These are phyloP conservation scores for Stegodyphus dumicola DNA, from an alignment of 1,140 invertebrate genomes.

Conservation along the genomic window DNA sequence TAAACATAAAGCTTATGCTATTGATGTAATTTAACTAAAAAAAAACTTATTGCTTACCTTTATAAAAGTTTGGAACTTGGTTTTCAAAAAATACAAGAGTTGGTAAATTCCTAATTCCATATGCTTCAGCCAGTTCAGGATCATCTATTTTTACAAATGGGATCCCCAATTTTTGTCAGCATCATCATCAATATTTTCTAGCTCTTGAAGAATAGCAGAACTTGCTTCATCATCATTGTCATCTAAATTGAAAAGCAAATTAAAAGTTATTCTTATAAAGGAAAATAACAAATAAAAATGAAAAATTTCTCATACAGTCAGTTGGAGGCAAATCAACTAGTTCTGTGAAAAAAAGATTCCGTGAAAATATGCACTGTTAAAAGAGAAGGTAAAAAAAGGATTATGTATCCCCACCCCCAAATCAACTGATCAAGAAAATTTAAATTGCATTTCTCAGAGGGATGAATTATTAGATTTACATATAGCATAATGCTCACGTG, in stretches of 20 bases:
- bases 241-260: constrained; percentile 68
- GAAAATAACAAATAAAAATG: not conserved
- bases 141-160: constrained; percentile 94
- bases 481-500: too few species aligned
- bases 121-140: constrained; percentile 88
- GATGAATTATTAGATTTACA: too few species aligned
- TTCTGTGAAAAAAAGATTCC: too few species aligned
- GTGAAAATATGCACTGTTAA: too few species aligned
- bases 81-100: constrained; percentile 83
- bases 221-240: constrained; percentile 66
- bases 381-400: too few species aligned
- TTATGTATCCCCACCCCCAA: too few species aligned
- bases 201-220: constrained; percentile 80
- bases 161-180: constrained; percentile 90
- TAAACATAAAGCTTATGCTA: too few species aligned
- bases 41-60: constrained; percentile 71
- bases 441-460: too few species aligned
- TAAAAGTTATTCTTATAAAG: constrained; percentile 9
- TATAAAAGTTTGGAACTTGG: constrained; percentile 89
- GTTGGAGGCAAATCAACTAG: too few species aligned
- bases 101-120: constrained; percentile 89
- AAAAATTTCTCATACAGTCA: too few species aligned
- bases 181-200: constrained; percentile 94
- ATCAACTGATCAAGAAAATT: too few species aligned
- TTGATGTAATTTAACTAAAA: not conserved